Percentiles rank a stretch among this genome's conserved stretches.
Evolutionary conservation across 2,888 invertebrate genomes (phyloP).

Genomic region (Oscheius sp.): DNA sequence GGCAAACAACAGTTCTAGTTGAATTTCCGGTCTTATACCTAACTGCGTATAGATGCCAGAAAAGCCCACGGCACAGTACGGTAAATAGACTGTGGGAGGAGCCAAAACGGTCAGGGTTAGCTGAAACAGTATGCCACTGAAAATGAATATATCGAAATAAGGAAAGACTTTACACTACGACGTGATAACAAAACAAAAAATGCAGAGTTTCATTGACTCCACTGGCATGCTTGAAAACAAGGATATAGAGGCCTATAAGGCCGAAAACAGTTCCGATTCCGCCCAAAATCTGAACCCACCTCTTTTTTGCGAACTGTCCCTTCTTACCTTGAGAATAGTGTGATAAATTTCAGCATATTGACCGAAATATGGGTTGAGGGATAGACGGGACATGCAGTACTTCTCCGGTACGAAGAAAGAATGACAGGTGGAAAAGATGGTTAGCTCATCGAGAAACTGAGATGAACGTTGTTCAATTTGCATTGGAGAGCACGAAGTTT

Average conservation of each 20-base stretch:
- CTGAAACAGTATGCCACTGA: conserved; percentile 1
- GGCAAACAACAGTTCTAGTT: not conserved
- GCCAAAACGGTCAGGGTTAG: conserved; percentile 8
- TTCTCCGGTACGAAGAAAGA: too few relatives aligned
- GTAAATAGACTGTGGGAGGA: conserved; percentile 3
- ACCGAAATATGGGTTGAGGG: conserved; percentile 4
- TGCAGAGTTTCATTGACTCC: not conserved
- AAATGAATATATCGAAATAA: not conserved
- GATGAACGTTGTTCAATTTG: too few relatives aligned
- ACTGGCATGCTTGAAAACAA: conserved; percentile 5
- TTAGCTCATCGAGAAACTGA: too few relatives aligned
- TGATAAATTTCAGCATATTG: not conserved
- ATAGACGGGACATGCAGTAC: too few relatives aligned
- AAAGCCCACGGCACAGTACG: conserved; percentile 14
- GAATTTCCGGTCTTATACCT: conserved; percentile 2
- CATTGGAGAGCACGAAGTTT: too few relatives aligned
- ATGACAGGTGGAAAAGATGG: too few relatives aligned
- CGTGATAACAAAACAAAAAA: not conserved
- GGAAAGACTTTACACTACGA: not conserved
- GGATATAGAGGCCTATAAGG: conserved; percentile 14
- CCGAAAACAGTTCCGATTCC: conserved; percentile 4
- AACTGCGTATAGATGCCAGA: conserved; percentile 4
- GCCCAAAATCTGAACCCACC: not conserved
- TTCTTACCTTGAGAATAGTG: not conserved
- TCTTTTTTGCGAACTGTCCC: not conserved